A percentile compares a stretch with the other conserved stretches of the same genome.
phyloP scores from a whole-genome alignment of 2,797 vertebrate species.

The Fundulus diaphanus region DNA sequence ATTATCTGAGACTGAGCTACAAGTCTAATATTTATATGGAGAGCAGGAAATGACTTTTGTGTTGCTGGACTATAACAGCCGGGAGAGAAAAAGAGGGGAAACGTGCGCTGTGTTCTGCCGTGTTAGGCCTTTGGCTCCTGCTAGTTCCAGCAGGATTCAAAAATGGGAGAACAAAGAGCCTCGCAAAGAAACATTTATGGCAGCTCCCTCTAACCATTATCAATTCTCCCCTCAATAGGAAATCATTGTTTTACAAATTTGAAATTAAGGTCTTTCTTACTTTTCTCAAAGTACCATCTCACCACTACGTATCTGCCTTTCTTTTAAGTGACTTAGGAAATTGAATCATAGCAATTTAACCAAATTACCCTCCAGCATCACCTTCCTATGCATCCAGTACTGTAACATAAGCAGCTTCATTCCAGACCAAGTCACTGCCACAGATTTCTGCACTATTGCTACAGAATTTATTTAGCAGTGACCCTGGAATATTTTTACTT shows the following conservation, averaged over 20 bases:
- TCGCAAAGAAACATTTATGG: slow-evolving; percentile 15
- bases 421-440: not conserved
- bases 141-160: slow-evolving; percentile 35
- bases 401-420: not conserved
- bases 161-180: slow-evolving; percentile 10
- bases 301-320: not conserved
- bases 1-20: slow-evolving; percentile 67
- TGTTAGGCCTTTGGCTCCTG: slow-evolving; percentile 36
- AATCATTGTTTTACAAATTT: slow-evolving; percentile 8
- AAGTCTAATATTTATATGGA: slow-evolving; percentile 61
- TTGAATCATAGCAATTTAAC: too few species aligned
- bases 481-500: not conserved
- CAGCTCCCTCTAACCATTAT: slow-evolving; percentile 6
- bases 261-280: slow-evolving; percentile 14
- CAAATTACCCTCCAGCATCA: not conserved
- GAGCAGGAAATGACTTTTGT: slow-evolving; percentile 71
- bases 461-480: not conserved
- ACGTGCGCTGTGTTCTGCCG: slow-evolving; percentile 42
- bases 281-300: not conserved
- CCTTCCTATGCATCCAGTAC: not conserved
- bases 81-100: slow-evolving; percentile 60
- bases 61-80: slow-evolving; percentile 59
- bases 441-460: not conserved
- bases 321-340: not conserved
- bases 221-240: slow-evolving; percentile 10